These are phyloP conservation scores for Drosophila robusta DNA, from an alignment of 2,888 invertebrate species.

Conservation along the genomic window DNA sequence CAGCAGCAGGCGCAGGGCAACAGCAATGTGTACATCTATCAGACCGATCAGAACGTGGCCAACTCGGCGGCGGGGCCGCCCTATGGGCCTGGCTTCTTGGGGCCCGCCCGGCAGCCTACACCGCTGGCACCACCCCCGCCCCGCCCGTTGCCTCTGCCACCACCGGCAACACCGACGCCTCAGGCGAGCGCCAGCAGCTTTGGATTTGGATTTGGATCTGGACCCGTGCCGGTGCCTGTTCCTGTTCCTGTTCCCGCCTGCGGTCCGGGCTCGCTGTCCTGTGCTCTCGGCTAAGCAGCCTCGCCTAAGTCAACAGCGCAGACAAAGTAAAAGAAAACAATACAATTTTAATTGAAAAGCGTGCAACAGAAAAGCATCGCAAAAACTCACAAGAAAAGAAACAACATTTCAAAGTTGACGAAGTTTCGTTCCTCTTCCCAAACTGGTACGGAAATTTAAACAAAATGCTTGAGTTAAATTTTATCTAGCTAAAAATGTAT, in stretches of 20 bases:
- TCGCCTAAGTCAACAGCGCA: slow-evolving; percentile 83
- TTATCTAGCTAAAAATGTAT: too few species aligned
- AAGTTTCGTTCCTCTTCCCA: slow-evolving; percentile 21
- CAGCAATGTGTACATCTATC: slow-evolving; percentile 72
- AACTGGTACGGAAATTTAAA: too few species aligned
- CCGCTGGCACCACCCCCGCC: slow-evolving; percentile 30
- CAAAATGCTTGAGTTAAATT: too few species aligned
- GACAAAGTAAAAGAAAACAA: slow-evolving; percentile 85
- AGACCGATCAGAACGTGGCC: slow-evolving; percentile 67
- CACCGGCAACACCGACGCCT: slow-evolving; percentile 23
- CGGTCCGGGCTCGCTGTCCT: slow-evolving; percentile 33
- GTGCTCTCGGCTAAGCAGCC: slow-evolving; percentile 59
- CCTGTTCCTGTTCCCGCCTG: slow-evolving; percentile 29
- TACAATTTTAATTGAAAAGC: slow-evolving; percentile 85
- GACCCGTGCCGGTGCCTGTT: slow-evolving; percentile 16
- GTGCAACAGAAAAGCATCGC: slow-evolving; percentile 42
- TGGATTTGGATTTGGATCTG: slow-evolving; percentile 41
- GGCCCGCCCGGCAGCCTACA: slow-evolving; percentile 32
- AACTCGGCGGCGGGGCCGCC: slow-evolving; percentile 31
- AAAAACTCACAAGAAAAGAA: slow-evolving; percentile 44
- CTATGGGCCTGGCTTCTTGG: slow-evolving; percentile 46
- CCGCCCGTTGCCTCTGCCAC: slow-evolving; percentile 3
- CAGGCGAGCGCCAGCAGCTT: slow-evolving; percentile 51
- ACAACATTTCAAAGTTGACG: neutral
- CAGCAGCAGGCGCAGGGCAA: slow-evolving; percentile 68